Evolutionary conservation across 2,888 invertebrate species (phyloP).

Genomic region (Masnerella sp.): DNA sequence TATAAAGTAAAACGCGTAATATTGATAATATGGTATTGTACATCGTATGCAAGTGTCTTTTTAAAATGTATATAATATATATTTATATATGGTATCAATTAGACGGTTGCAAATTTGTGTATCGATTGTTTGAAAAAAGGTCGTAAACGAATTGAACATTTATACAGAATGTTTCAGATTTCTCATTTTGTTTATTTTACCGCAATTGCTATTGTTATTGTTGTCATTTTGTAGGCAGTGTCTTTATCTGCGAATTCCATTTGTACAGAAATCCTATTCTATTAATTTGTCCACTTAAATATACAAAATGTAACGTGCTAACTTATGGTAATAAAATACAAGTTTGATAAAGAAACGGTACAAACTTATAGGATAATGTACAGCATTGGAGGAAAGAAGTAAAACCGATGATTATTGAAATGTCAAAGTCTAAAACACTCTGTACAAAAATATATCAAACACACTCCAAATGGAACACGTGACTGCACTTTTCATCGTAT

Average conservation of each 20-base stretch:
- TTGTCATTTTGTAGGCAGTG: slow-evolving; percentile 24
- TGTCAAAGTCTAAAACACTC: slow-evolving; percentile 70
- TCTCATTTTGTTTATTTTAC: slow-evolving; percentile 2
- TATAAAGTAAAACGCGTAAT: slow-evolving; percentile 68
- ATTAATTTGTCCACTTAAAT: too few species aligned
- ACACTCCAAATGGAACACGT: slow-evolving; percentile 69
- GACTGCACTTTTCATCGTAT: slow-evolving; percentile 65
- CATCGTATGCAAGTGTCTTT: slow-evolving; percentile 69
- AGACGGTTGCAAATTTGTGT: slow-evolving; percentile 67
- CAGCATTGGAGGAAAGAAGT: too few species aligned
- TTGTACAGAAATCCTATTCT: too few species aligned
- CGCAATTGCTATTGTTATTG: too few species aligned
- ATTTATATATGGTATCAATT: slow-evolving; percentile 61
- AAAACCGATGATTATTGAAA: slow-evolving; percentile 5
- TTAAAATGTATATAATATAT: slow-evolving; percentile 60
- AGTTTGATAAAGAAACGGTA: background rate
- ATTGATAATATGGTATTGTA: slow-evolving; percentile 71
- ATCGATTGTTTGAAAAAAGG: slow-evolving; percentile 19
- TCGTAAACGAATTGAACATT: slow-evolving; percentile 62
- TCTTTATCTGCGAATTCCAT: too few species aligned
- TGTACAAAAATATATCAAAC: slow-evolving; percentile 71
- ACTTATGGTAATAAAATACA: background rate
- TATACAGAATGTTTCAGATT: slow-evolving; percentile 69
- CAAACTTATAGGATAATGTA: too few species aligned
- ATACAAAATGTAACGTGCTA: too few species aligned